Evolutionary conservation across 2,888 invertebrate species (phyloP).

Genomic region (Drosophila macrospina): DNA sequence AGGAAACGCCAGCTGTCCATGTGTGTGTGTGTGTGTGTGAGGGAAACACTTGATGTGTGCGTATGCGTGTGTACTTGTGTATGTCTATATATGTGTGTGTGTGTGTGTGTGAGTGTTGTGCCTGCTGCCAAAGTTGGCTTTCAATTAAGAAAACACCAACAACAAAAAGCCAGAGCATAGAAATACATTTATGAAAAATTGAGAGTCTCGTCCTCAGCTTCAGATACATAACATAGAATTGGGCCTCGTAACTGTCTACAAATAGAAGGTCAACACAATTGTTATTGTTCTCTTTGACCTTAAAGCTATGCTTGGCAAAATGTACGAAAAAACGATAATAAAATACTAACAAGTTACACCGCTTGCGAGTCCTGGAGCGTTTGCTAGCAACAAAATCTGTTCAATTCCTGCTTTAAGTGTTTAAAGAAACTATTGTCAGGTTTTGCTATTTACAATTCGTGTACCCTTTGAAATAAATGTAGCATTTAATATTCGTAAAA

Average conservation of each 20-base stretch:
- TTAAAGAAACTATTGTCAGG: neutral
- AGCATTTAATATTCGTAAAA: too few relatives aligned
- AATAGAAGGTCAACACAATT: constrained; percentile 17
- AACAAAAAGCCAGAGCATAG: constrained; percentile 40
- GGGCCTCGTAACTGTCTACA: constrained; percentile 13
- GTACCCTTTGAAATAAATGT: neutral
- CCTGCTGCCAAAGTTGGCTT: constrained; percentile 66
- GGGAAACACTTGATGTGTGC: constrained; percentile 10
- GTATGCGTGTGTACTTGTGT: constrained; percentile 24
- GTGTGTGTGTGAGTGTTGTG: constrained; percentile 25
- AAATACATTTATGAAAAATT: constrained; percentile 61
- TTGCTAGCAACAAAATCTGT: constrained; percentile 7
- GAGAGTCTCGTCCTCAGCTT: neutral
- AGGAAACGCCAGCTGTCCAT: constrained; percentile 73
- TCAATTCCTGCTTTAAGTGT: too few relatives aligned
- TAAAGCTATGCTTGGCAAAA: too few relatives aligned
- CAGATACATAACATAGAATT: constrained; percentile 20
- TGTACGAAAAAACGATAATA: neutral
- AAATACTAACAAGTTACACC: constrained; percentile 16
- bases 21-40: constrained; percentile 44
- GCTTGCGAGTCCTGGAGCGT: constrained; percentile 12
- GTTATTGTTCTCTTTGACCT: constrained; percentile 19
- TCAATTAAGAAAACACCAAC: constrained; percentile 74
- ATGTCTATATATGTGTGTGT: too few relatives aligned
- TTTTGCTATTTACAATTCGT: neutral